Conservation (phyloP, 2,113 vertebrate species). For the Lophochroa leadbeateri region DNA sequence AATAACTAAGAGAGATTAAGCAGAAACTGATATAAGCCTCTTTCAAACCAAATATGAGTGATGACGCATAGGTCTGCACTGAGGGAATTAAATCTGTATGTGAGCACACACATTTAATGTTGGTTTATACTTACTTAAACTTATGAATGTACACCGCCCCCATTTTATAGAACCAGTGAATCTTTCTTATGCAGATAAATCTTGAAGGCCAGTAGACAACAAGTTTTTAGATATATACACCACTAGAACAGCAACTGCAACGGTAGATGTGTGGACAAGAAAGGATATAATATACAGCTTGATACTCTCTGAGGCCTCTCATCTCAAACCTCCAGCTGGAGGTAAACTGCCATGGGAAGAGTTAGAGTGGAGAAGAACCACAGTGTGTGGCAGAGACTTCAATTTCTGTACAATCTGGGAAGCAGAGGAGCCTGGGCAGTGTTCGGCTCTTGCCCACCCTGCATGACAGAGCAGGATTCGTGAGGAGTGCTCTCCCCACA, state of each 20-base stretch:
- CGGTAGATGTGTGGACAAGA: background rate
- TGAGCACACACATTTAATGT: background rate
- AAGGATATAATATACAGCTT: accelerated
- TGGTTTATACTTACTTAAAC: background rate
- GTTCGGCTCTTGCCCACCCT: background rate
- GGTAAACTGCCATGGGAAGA: background rate
- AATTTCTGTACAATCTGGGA: background rate
- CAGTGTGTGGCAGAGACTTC: accelerated
- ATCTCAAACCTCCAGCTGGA: background rate
- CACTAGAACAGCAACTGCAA: background rate
- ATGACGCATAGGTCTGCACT: background rate
- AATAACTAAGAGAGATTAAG: background rate
- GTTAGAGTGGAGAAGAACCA: background rate
- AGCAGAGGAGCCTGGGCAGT: background rate
- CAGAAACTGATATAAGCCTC: background rate
- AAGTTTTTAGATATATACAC: accelerated
- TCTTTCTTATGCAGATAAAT: background rate
- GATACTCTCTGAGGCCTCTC: background rate
- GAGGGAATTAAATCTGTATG: background rate
- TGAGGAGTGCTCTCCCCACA: background rate
- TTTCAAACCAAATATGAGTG: background rate
- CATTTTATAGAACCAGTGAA: background rate
- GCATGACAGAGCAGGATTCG: background rate
- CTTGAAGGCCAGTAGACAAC: background rate
- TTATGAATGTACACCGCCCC: accelerated